Base-by-base conservation (phyloP, 2,888 invertebrate genomes). In the Leptopilina myrica region DNA sequence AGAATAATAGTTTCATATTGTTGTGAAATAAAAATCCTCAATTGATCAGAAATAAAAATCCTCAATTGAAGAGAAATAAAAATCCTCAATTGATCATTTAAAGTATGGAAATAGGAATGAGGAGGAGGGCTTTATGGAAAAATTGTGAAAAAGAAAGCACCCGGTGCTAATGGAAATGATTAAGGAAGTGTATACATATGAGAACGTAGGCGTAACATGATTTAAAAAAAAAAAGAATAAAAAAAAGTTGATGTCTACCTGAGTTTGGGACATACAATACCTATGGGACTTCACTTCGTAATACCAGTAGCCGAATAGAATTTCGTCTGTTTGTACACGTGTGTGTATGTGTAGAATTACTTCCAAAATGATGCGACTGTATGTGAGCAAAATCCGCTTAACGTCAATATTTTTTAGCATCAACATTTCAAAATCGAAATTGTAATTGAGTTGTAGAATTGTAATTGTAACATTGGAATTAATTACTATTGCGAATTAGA, bases 131-230 rank as follows among this genome's bases (percentile, higher is more conserved):
- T 14, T 33, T 73, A 33, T 56, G 73, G 73, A 56, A 73, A 73
- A 73, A 73, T 73, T 73, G 73, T 73, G 73, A 73, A 73, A 20
- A 73, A 73, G 73, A 56, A 73, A 56, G 73, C 73, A 73, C 73
- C 73, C 40, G 73, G 73, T 73, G 56, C 73, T 73, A 73, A 73
- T 73, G 73, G 73, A 73, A 73, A 73, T 73, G 73, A 73, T 66
- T 56, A 56, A 56, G 56, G 49, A 73, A 73, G n/a, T 73, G 73
- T 56, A 12, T 49, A 46, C 5, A 46, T 46, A 73, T 73, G 33
- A 56, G 73, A 73, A 33, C 56, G 40, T 56, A 73, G 73, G 73
- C 73, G 73, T 73, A 73, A 73, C 53, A 56, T 73, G 56, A 73
- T 73, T 73, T 73, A 9, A 8, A 56, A 69, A 69, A 69, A 49